These are phyloP conservation scores for Zingel zingel DNA, from an alignment of 2,113 vertebrate genomes.

Conservation along the genomic window DNA sequence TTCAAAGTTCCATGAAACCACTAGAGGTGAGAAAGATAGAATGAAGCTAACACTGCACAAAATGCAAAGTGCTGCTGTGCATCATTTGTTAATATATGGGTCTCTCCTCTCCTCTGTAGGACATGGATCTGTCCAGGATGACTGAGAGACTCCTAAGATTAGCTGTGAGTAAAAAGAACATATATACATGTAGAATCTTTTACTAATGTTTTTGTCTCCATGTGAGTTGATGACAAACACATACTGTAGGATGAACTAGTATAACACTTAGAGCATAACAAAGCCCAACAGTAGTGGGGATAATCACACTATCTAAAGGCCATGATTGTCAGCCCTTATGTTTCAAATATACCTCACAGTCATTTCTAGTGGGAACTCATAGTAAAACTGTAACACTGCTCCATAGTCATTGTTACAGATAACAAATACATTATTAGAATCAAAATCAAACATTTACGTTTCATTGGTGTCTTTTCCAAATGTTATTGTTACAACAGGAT, in stretches of 20 bases:
- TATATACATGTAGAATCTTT: neutral
- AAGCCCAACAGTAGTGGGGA: too few species aligned
- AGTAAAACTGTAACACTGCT: neutral
- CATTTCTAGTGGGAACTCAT: too few species aligned
- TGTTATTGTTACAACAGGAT: neutral
- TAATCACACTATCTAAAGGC: too few species aligned
- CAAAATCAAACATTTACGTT: neutral
- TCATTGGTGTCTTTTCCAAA: neutral
- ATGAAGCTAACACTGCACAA: neutral
- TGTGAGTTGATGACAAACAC: neutral
- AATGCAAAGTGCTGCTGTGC: neutral
- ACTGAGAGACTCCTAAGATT: slow-evolving; percentile 91
- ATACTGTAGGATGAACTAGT: neutral
- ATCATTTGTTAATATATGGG: neutral
- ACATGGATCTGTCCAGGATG: slow-evolving; percentile 94
- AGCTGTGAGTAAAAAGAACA: slow-evolving; percentile 85
- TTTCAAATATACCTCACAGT: neutral
- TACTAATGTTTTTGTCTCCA: neutral
- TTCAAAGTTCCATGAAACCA: slow-evolving; percentile 95
- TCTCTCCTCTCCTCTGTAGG: slow-evolving; percentile 76
- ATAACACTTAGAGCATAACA: too few species aligned
- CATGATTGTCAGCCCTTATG: too few species aligned
- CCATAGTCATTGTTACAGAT: neutral
- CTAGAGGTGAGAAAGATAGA: slow-evolving; percentile 85
- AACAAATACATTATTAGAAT: neutral